These are phyloP conservation scores for Pangasius larnaudii DNA, from an alignment of 2,797 vertebrate species.

Conservation along the genomic window DNA sequence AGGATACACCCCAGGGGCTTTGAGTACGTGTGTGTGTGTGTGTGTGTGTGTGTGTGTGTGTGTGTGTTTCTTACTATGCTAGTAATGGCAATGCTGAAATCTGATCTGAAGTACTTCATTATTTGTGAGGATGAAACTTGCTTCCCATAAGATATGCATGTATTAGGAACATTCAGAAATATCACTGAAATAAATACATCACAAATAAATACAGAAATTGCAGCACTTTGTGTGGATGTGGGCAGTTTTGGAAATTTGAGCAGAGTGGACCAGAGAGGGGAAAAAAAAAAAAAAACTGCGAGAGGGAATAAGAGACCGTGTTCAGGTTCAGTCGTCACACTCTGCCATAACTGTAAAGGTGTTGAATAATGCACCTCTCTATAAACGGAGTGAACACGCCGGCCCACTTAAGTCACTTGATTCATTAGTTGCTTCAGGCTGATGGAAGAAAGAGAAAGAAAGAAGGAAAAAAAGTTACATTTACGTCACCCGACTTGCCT, in stretches of 20 bases:
- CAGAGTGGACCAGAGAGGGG: neutral
- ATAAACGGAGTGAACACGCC: conserved; percentile 35
- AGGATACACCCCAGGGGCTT: conserved; percentile 21
- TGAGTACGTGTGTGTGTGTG: neutral
- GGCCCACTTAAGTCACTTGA: conserved; percentile 56
- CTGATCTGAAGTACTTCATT: neutral
- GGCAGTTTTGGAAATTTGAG: neutral
- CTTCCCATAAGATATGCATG: conserved; percentile 7
- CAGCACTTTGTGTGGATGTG: neutral
- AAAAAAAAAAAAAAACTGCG: neutral
- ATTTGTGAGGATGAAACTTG: neutral
- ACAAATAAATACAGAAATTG: neutral
- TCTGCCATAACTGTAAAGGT: conserved; percentile 40
- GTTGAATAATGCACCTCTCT: conserved; percentile 32
- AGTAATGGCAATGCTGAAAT: neutral
- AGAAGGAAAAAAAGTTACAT: conserved; percentile 38
- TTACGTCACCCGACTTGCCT: conserved; percentile 60
- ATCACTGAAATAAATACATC: neutral
- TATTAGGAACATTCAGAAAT: neutral
- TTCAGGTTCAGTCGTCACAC: conserved; percentile 38
- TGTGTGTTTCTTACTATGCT: neutral
- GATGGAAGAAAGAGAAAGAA: conserved; percentile 44
- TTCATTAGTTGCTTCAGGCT: conserved; percentile 58
- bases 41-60: neutral
- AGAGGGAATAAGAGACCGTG: conserved; percentile 29